Base-by-base conservation (phyloP, 2,888 invertebrate genomes). In the Lymantria dispar region DNA sequence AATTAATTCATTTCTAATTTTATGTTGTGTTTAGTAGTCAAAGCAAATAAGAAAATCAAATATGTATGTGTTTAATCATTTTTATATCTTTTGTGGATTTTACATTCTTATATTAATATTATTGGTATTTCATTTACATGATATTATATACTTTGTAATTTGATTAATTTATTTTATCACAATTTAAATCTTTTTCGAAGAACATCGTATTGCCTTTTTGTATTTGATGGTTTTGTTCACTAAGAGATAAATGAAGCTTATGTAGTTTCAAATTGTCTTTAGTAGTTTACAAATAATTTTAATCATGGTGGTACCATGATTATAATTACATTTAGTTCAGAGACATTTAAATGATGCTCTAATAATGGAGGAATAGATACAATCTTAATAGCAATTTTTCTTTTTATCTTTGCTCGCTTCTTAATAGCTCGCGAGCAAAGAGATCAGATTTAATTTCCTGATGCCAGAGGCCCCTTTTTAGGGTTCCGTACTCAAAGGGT, bases 101-200 rank as follows among this genome's bases (percentile, higher is more conserved):
- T 39, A 33, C 22, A 52, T 44, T 44, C 51, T 39, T 43, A 1
- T 13, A 30, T 14, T 31, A 40, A 11, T 14, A 30, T 40, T 14
- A 50, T 43, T 44, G 41, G 37, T 45, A 52, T 55, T 51, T 57
- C 59, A 58, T 50, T 38, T 45, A 38, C 45, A 48, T 48, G 14
- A 40, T 13, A 40, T 40, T 40, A 14, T 40, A 9, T 3, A 40
- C 3, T 8, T 14, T 40, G 11, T 40, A 14, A 40, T 40, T 7
- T 40, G 13, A 14, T 40, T 10, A 14, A 38, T 38, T 38, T n/a
- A 38, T 38, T 38, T 38, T 3, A 38, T 38, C 12, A 12, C 5
- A 12, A 2, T 38, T 7, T 10, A 33, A 10, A 33, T 33, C 3
- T 10, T 33, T 10, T 33, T 33, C 8, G 3, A 10, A 33, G 1